Conservation (phyloP, 2,888 invertebrate species). For the Branchipolynoe longqiensis region DNA sequence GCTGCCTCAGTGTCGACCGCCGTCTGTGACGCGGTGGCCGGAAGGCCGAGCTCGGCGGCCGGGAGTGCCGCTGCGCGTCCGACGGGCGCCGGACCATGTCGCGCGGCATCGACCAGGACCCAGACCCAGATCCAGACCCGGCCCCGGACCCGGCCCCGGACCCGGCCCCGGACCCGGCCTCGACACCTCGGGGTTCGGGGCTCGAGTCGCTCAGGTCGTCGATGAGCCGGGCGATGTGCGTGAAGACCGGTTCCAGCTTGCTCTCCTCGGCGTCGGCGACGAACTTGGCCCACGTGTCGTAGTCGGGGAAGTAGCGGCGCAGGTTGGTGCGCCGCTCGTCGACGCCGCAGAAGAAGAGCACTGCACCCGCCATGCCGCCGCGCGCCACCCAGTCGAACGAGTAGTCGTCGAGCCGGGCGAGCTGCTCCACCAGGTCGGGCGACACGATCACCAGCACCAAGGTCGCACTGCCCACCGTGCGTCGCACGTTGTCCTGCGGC, state of each 20-base stretch:
- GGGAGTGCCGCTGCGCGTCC: background rate
- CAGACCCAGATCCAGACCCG: too few relatives aligned
- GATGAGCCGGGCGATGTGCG: conserved; percentile 9
- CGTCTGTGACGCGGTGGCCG: background rate
- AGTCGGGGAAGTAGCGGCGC: background rate
- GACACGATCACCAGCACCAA: conserved; percentile 24
- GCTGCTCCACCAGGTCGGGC: background rate
- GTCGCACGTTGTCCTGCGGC: conserved; percentile 1
- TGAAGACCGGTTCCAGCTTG: background rate
- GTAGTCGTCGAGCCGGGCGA: background rate
- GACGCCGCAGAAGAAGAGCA: conserved; percentile 39
- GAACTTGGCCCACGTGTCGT: conserved; percentile 17
- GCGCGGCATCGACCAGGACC: too few relatives aligned
- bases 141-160: background rate
- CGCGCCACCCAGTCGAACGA: background rate
- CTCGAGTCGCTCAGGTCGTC: background rate
- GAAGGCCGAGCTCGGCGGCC: background rate
- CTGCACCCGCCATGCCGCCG: background rate
- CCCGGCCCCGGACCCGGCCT: background rate
- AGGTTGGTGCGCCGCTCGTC: conserved; percentile 9
- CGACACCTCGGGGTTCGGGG: background rate
- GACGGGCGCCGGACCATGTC: background rate
- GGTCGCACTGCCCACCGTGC: background rate
- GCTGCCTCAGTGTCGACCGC: background rate
- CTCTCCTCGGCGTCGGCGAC: background rate